Conservation (phyloP, 1,140 invertebrate species). For the Brachionus rubens region DNA sequence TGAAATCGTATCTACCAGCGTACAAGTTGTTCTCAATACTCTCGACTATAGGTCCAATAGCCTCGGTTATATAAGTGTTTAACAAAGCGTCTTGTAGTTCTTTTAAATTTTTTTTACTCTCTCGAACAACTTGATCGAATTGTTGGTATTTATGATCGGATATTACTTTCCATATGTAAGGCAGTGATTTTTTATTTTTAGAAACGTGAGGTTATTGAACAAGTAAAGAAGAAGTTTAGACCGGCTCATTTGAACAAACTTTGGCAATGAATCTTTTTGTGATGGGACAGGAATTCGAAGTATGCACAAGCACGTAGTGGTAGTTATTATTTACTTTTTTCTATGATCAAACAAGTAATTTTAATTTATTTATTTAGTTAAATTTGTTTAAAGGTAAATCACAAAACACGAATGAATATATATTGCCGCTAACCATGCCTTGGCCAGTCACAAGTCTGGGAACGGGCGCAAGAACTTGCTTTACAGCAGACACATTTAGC, state of each 20-base stretch:
- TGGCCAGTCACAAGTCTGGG: too few relatives aligned
- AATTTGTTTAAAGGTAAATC: too few relatives aligned
- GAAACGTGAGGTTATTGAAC: constrained; percentile 35
- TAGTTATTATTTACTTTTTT: too few relatives aligned
- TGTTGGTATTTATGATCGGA: background rate
- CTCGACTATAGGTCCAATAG: constrained; percentile 5
- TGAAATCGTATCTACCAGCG: constrained; percentile 26
- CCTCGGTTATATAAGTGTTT: background rate
- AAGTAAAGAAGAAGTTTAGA: constrained; percentile 25
- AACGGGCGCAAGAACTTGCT: too few relatives aligned
- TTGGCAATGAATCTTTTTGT: constrained; percentile 31
- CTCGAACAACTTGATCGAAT: constrained; percentile 17
- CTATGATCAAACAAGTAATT: too few relatives aligned
- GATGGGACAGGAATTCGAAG: too few relatives aligned
- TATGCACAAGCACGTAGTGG: too few relatives aligned
- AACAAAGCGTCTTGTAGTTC: background rate
- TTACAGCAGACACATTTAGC: too few relatives aligned
- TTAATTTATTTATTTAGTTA: too few relatives aligned
- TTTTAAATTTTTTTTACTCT: constrained; percentile 41
- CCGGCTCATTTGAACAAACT: constrained; percentile 17
- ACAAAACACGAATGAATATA: too few relatives aligned
- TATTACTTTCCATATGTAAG: constrained; percentile 11
- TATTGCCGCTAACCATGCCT: too few relatives aligned
- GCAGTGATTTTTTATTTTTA: constrained; percentile 6
- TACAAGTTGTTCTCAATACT: constrained; percentile 36